Evolutionary conservation across 2,888 invertebrate genomes (phyloP), one percentile per base, ranked within the genome.

Genomic region (Catocala fraxini): DNA sequence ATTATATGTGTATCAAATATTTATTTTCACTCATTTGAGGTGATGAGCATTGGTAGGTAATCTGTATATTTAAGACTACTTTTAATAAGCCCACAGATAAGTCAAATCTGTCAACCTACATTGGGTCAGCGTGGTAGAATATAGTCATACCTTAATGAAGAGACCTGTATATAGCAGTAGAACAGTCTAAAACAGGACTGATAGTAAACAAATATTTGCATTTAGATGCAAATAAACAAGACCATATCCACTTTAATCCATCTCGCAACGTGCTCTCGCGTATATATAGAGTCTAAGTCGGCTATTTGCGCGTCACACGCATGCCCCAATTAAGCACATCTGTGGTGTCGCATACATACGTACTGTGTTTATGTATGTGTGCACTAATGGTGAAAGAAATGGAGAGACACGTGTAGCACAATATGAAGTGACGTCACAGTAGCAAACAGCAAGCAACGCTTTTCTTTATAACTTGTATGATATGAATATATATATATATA

Each of bases 311-410:
- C 70, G 74, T 73, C 72, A 63, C 70, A 69, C 71, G 71, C 79
- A 69, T 73, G 80, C 73, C 80, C 80, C 73, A 79, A 80, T 80
- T 80, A 78, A 66, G 69, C 77, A 70, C 77, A 77, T 77, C 75
- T 77, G 77, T 57, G 64, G 63, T 71, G 74, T 75, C 75, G 62
- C 71, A 54, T 45, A 63, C 63, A 51, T 55, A 57, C 62, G 34
- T 41, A 53, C 41, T 35, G 34, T 56, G 52, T 56, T 56, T 54
- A 41, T 63, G 41, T 63, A 62, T 62, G 49, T 62, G 43, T 34
- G 15, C 34, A 48, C 52, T 63, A 63, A 58, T 63, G 51, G 42
- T 58, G 58, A 58, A 63, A 63, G 63, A 63, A 63, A 63, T 51
- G 58, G 51, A 51, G 39, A 55, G 42, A 56, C 61, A 61, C 56